Base-by-base conservation (phyloP, 1,140 invertebrate genomes). In the Zophobas atratus region DNA sequence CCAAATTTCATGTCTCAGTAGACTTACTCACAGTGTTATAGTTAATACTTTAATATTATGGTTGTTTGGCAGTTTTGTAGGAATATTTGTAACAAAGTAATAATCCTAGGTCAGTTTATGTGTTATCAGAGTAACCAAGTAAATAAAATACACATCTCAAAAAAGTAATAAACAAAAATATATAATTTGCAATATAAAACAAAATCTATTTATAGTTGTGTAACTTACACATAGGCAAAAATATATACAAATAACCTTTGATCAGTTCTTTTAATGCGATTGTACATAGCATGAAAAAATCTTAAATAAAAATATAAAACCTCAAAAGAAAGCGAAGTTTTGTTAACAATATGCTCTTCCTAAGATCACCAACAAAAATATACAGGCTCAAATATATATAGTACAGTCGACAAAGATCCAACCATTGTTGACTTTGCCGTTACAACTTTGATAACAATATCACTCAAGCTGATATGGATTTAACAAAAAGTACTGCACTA, bases 191-290 rank as follows among this genome's bases (percentile, higher is more conserved):
- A 53, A 56, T 56, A 73, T 73, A 32, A 51, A 72, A 32, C 53
- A 39, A 55, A 8, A 35, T 20, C 49, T 73, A 55, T 43, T 36
- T 20, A 55, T 73, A 73, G 6, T 73, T 55, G 55, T 73, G 36
- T 73, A 73, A 53, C 55, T 56, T 56, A 74, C 55, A 57, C 51
- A 36, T 55, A 74, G 51, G 55, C 49, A 73, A 55, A 73, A 73
- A 71, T 73, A 73, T 73, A 73, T 73, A 73, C 71, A 73, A 73
- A 55, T 73, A 73, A 36, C 48, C 20, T 73, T 56, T 73, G 53
- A 46, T 73, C 51, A 73, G 55, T 56, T 56, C 51, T 73, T 56
- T 73, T 56, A 56, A 73, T 56, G 55, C 71, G 55, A 73, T 73
- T 73, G 55, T 56, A 55, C 55, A 73, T 38, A 73, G 55, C 51